Percentiles rank a stretch among this genome's conserved stretches.
Conservation (phyloP, 2,113 vertebrate genomes). For the Anguilla japonica region DNA sequence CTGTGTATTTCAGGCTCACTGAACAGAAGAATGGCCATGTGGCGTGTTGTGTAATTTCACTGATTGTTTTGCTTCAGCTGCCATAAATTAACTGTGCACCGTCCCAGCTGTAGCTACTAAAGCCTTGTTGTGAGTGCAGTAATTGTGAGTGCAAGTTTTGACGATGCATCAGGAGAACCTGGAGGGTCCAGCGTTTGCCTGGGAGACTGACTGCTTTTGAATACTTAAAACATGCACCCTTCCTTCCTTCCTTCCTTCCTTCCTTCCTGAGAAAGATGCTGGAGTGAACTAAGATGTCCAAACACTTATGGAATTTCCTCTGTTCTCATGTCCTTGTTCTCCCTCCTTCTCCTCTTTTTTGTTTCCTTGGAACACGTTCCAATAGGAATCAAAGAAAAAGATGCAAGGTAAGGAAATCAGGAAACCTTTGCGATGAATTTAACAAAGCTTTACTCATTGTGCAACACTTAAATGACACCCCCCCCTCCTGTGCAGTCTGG, state of each 20-base stretch:
- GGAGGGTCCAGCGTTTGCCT: neutral
- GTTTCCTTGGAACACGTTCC: too few species aligned
- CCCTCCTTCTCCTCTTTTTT: too few species aligned
- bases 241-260: neutral
- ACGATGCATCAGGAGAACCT: neutral
- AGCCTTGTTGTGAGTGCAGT: neutral
- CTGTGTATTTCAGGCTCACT: neutral
- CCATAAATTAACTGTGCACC: conserved; percentile 7
- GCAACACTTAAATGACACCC: neutral
- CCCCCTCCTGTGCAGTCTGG: neutral
- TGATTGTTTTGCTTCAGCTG: conserved; percentile 22
- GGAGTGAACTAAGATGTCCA: too few species aligned
- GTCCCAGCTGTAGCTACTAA: neutral
- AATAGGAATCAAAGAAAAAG: too few species aligned
- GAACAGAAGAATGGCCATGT: neutral
- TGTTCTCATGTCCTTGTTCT: too few species aligned
- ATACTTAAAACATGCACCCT: too few species aligned
- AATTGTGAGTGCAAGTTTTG: neutral
- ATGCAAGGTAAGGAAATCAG: too few species aligned
- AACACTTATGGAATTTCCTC: too few species aligned
- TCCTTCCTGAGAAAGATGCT: neutral
- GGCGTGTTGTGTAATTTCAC: neutral
- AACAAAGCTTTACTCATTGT: too few species aligned
- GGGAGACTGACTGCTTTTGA: neutral
- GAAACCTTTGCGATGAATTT: too few species aligned